phyloP scores from a whole-genome alignment of 1,140 invertebrate genomes.

The Hyles euphorbiae region DNA sequence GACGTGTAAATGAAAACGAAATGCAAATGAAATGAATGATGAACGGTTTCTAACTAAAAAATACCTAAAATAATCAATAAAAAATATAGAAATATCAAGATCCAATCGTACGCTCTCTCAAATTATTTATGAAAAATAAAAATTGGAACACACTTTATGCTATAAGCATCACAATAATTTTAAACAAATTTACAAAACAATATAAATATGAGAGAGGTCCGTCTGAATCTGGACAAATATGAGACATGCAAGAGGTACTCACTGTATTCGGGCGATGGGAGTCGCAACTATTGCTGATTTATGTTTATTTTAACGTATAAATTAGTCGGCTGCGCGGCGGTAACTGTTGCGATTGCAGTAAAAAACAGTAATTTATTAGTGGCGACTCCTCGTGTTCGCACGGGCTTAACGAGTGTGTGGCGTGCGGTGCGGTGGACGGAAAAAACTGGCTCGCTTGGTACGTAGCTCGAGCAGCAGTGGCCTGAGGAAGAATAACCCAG shows the following conservation, averaged over 20 bases:
- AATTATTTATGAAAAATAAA: background rate
- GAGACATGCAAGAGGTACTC: conserved; percentile 58
- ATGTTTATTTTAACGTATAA: conserved; percentile 74
- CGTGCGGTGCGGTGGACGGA: conserved; percentile 63
- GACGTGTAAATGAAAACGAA: conserved; percentile 13
- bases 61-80: conserved; percentile 13
- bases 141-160: background rate
- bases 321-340: conserved; percentile 66
- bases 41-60: conserved; percentile 19
- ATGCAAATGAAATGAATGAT: conserved; percentile 23
- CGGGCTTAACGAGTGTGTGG: conserved; percentile 69
- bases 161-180: background rate
- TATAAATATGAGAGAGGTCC: conserved; percentile 48
- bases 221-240: conserved; percentile 42
- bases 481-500: conserved; percentile 76
- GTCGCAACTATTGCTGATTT: conserved; percentile 65
- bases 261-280: conserved; percentile 65
- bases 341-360: conserved; percentile 66
- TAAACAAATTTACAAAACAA: background rate
- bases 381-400: conserved; percentile 72
- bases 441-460: conserved; percentile 70
- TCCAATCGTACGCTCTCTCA: conserved; percentile 11
- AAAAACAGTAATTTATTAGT: conserved; percentile 74
- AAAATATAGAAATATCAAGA: conserved; percentile 12
- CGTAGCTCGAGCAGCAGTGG: conserved; percentile 73